phyloP scores from a whole-genome alignment of 2,888 invertebrate species.

The Chrysopilus asiliformis region DNA sequence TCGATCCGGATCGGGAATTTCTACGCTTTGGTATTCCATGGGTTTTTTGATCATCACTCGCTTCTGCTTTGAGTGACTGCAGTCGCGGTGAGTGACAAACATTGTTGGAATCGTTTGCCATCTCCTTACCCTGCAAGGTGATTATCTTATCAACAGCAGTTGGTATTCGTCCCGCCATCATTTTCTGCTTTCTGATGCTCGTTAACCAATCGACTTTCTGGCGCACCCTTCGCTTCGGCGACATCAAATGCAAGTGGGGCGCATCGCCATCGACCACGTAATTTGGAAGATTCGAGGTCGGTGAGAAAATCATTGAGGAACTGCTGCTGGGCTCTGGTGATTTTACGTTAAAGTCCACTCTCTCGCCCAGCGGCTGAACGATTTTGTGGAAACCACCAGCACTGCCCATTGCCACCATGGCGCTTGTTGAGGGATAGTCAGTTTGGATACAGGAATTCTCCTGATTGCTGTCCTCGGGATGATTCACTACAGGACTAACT shows the following conservation, averaged over 20 bases:
- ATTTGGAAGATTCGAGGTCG: slow-evolving; percentile 61
- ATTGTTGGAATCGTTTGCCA: slow-evolving; percentile 2
- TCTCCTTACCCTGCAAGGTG: slow-evolving; percentile 1
- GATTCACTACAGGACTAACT: slow-evolving; percentile 10
- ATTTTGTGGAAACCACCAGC: background rate
- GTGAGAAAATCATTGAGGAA: slow-evolving; percentile 38
- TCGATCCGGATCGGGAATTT: slow-evolving; percentile 15
- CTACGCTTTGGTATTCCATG: slow-evolving; percentile 23
- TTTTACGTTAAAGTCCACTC: slow-evolving; percentile 15
- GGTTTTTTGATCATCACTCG: slow-evolving; percentile 19
- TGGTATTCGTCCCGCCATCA: slow-evolving; percentile 23
- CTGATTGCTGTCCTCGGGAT: slow-evolving; percentile 23
- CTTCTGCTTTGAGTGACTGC: slow-evolving; percentile 21
- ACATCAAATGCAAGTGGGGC: slow-evolving; percentile 54
- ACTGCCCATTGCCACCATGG: too few relatives aligned
- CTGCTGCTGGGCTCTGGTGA: slow-evolving; percentile 15
- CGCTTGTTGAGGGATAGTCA: background rate
- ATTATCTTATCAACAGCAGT: slow-evolving; percentile 7
- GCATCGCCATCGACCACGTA: slow-evolving; percentile 63
- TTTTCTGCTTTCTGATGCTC: slow-evolving; percentile 44
- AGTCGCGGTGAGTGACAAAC: slow-evolving; percentile 25
- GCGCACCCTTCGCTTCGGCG: slow-evolving; percentile 49
- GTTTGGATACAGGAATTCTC: slow-evolving; percentile 15
- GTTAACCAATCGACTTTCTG: slow-evolving; percentile 62
- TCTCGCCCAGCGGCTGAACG: slow-evolving; percentile 23